These are phyloP conservation scores for Mythimna ferrago DNA, from an alignment of 2,888 invertebrate genomes.

Conservation along the genomic window DNA sequence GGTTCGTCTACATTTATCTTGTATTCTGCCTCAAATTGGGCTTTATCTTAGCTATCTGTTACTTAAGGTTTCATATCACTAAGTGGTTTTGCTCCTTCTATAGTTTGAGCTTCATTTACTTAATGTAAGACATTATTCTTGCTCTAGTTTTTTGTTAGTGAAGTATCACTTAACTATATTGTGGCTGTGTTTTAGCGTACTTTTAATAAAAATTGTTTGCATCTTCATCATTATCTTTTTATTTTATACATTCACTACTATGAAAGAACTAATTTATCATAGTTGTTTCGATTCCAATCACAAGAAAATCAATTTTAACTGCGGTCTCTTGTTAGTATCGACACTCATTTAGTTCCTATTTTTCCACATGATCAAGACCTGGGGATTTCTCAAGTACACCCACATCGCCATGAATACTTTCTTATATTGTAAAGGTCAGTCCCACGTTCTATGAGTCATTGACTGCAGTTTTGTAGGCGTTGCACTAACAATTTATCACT, in stretches of 20 bases:
- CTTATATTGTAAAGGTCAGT: background rate
- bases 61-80: slow-evolving; percentile 50
- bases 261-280: background rate
- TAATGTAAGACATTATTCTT: slow-evolving; percentile 38
- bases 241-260: background rate
- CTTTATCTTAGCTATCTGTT: slow-evolving; percentile 45
- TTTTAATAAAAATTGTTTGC: background rate
- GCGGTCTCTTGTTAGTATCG: background rate
- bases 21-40: slow-evolving; percentile 25
- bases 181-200: background rate
- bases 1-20: slow-evolving; percentile 30
- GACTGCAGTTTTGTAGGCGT: slow-evolving; percentile 55
- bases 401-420: background rate
- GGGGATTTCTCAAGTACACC: background rate
- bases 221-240: background rate
- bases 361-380: no score
- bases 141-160: slow-evolving; percentile 14
- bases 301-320: no score
- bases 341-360: background rate
- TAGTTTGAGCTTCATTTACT: slow-evolving; percentile 27
- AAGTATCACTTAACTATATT: background rate
- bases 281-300: background rate
- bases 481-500: slow-evolving; percentile 48
- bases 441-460: slow-evolving; percentile 22
- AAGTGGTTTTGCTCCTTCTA: slow-evolving; percentile 46